Evolutionary conservation across 2,113 vertebrate genomes (phyloP).

Genomic region (Mus musculus): GRCm39 chr13:16496001-16496500

Average conservation of each 20-base stretch:
- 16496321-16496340: background rate
- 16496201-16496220: background rate
- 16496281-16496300: background rate
- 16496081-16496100: slow-evolving; percentile 7
- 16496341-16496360: background rate
- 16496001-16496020: background rate
- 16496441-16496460: background rate
- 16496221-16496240: background rate
- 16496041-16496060: background rate
- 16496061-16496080: background rate
- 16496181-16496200: background rate
- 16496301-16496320: background rate
- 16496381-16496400: background rate
- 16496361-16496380: background rate
- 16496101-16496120: background rate
- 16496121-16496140: background rate
- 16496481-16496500: background rate
- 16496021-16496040: background rate
- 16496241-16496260: background rate
- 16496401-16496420: background rate
- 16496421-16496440: background rate
- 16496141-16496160: background rate
- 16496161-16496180: background rate
- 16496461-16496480: background rate
- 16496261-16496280: background rate